phyloP scores from a whole-genome alignment of 2,113 vertebrate genomes.

The Xyrauchen texanus region DNA sequence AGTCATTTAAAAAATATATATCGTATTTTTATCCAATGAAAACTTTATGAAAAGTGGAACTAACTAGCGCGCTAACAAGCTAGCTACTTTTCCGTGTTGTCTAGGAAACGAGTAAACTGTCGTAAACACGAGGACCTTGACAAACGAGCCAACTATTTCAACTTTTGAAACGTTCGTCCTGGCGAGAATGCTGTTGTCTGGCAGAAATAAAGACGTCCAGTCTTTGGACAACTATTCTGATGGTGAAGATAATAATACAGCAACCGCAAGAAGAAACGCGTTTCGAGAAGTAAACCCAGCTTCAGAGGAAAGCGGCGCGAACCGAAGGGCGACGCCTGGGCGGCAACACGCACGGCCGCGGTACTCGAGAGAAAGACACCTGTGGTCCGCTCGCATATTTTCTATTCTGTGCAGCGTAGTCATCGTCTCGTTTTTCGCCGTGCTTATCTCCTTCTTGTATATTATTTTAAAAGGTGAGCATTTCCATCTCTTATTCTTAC shows the following conservation, averaged over 20 bases:
- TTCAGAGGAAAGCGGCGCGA: slow-evolving; percentile 1
- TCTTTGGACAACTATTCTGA: slow-evolving; percentile 29
- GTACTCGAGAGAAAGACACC: slow-evolving; percentile 19
- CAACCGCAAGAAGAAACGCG: neutral
- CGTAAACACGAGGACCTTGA: slow-evolving; percentile 2
- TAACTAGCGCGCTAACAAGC: neutral
- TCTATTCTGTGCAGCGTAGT: slow-evolving; percentile 47
- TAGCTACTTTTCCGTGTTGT: slow-evolving; percentile 13
- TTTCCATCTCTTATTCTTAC: neutral
- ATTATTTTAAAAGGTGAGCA: slow-evolving; percentile 52
- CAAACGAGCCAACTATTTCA: slow-evolving; percentile 4
- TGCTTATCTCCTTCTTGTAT: slow-evolving; percentile 46
- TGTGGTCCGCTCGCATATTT: slow-evolving; percentile 41
- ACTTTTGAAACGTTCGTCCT: neutral
- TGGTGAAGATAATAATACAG: neutral
- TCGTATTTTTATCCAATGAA: neutral
- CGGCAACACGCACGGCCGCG: neutral
- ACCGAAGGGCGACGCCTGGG: neutral
- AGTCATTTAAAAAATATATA: neutral
- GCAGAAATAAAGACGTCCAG: neutral
- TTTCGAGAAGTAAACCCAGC: neutral
- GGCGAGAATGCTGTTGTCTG: neutral
- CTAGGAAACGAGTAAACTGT: slow-evolving; percentile 24
- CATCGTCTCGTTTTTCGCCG: slow-evolving; percentile 41
- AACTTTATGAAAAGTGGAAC: neutral